phyloP scores from a whole-genome alignment of 2,888 invertebrate genomes.

The Caenorhabditis imperialis region DNA sequence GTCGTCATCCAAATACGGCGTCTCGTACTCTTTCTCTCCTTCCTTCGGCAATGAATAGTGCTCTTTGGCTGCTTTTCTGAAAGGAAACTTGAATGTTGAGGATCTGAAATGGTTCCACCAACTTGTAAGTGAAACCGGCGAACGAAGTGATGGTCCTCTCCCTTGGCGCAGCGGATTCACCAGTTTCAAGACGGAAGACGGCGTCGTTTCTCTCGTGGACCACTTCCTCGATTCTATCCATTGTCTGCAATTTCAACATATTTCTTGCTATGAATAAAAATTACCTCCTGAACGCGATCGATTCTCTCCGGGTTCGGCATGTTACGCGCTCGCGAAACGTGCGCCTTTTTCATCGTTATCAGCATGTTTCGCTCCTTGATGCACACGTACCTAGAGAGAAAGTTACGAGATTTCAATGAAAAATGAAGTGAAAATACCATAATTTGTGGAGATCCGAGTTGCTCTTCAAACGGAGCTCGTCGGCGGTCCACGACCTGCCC shows the following conservation, averaged over 20 bases:
- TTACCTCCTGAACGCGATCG: conserved; percentile 74
- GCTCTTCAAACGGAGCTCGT: conserved; percentile 93
- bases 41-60: conserved; percentile 63
- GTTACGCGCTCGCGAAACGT: conserved; percentile 81
- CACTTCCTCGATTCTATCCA: conserved; percentile 92
- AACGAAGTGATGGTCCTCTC: conserved; percentile 73
- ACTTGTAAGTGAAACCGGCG: conserved; percentile 76
- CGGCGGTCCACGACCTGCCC: conserved; percentile 85
- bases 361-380: conserved; percentile 97
- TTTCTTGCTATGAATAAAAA: not conserved
- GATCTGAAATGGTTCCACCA: conserved; percentile 7
- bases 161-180: conserved; percentile 81
- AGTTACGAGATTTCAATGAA: too few species aligned
- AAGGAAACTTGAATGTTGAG: conserved; percentile 35
- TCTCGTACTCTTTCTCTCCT: conserved; percentile 74
- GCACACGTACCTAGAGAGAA: conserved; percentile 85
- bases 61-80: conserved; percentile 70
- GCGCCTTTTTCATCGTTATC: conserved; percentile 88
- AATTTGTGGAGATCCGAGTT: conserved; percentile 95
- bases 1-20: conserved; percentile 76
- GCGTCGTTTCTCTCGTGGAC: conserved; percentile 93
- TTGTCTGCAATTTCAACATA: conserved; percentile 82
- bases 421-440: conserved; percentile 86
- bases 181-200: conserved; percentile 90
- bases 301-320: conserved; percentile 77